Evolutionary conservation across 2,888 invertebrate species (phyloP).

Genomic region (Meliscaeva auricollis): DNA sequence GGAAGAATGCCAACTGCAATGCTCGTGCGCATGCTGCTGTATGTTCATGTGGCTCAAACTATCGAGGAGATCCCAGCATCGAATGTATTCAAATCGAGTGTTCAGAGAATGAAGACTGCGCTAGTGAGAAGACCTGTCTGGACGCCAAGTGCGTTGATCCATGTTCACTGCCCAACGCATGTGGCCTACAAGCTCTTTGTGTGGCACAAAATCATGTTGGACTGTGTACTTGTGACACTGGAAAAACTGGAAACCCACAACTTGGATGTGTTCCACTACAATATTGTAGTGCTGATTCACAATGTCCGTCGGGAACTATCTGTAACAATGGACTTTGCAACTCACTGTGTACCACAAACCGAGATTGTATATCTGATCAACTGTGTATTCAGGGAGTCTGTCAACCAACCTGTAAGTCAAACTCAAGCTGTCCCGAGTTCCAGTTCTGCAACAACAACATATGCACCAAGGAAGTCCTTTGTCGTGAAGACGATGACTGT

Average conservation of each 20-base stretch:
- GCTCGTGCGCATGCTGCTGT: constrained; percentile 88
- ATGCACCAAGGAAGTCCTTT: constrained; percentile 92
- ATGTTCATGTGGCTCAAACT: constrained; percentile 91
- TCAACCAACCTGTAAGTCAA: constrained; percentile 92
- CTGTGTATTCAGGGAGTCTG: constrained; percentile 94
- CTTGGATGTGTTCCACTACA: constrained; percentile 93
- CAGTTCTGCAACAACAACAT: constrained; percentile 94
- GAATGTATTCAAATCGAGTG: constrained; percentile 92
- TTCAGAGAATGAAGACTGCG: constrained; percentile 91
- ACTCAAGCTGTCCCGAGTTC: constrained; percentile 92
- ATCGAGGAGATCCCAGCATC: constrained; percentile 90
- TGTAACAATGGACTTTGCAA: constrained; percentile 92
- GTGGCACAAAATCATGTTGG: constrained; percentile 91
- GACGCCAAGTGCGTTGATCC: constrained; percentile 92
- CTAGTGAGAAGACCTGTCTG: constrained; percentile 89
- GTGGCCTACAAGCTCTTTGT: constrained; percentile 92
- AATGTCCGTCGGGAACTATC: constrained; percentile 93
- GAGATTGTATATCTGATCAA: constrained; percentile 94
- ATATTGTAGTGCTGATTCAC: constrained; percentile 91
- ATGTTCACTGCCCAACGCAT: constrained; percentile 91
- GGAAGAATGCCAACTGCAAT: constrained; percentile 90
- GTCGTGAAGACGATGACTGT: constrained; percentile 90
- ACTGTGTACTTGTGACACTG: constrained; percentile 92
- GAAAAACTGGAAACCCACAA: constrained; percentile 93
- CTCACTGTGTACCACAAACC: constrained; percentile 91